Base-by-base conservation (phyloP, 2,113 vertebrate genomes). In the Microcebus tavaratra region DNA sequence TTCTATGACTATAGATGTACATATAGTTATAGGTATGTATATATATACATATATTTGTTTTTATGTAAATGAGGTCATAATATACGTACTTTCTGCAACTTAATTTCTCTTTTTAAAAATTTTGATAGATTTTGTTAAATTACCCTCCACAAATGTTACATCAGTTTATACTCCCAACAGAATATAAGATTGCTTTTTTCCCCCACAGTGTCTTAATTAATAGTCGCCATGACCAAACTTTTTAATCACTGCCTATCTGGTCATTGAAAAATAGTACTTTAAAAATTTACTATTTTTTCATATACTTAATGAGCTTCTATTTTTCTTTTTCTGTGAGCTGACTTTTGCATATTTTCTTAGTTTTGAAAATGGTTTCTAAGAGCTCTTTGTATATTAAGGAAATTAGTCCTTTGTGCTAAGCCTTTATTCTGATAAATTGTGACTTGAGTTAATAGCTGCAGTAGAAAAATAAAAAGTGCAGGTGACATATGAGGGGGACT, bases 361-460 rank as follows among this genome's bases (percentile, higher is more conserved):
- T 70, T 91, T 95, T 91, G 50, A 72, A 75, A 91, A 78, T 89
- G 83, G 18, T 68, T 90, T 72, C 8, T 63, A 65, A 84, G 63
- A 88, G 50, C 25, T 90, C 53, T 87, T 90, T 76, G 29, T 50
- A 61, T 67, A 53, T 53, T 68, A 88, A 68, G 48, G 70, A 90
- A 88, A 93, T 57, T 23, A 61, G 63, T 94, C 72, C 42, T 91
- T 98, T 76, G 31, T 34, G 29, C 2, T 48, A 67, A 89, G 57
- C 42, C 9, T 80, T 48, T 94, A 90, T 91, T 55, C 81, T 68
- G 39, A 84, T 80, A 39, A 45, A 23, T 34, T 76, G 23, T 50
- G 25, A 36, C 39, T 76, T 70, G 76, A 84, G 31, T 70, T 70
- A n/a, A 79, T 25, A 55, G 48, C 73, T 39, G 17, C 31, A n/a